Evolutionary conservation across 1,140 invertebrate genomes (phyloP), one percentile per base, ranked within the genome.

Genomic region (Drosophila punjabiensis): DNA sequence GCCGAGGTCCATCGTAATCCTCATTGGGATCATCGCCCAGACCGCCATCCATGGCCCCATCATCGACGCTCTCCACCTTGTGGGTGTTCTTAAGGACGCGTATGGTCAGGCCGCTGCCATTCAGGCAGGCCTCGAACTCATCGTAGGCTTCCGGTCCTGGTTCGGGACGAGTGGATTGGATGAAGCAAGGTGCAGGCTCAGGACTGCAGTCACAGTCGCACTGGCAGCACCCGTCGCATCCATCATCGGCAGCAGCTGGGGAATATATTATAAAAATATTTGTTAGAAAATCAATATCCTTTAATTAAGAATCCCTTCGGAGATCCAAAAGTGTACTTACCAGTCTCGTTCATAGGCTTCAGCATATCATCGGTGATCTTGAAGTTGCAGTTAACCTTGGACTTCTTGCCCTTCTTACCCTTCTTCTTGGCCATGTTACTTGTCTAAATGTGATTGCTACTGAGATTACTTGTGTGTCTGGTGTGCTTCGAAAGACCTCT

Each of bases 31-130:
- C 84, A 24, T 86, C 82, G 2, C 69, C 65, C 7, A 90, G 28
- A 16, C 65, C 56, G 11, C 20, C 6, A n/a, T 43, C 20, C 8
- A 32, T 30, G 0, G 65, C 10, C 1, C 89, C 92, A 69, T 93
- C 92, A 39, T 81, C 69, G 4, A 92, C 61, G 47, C 75, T 84
- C 59, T 93, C 79, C 43, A 93, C 92, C 55, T 83, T 79, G 61
- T 93, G 91, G n/a, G 87, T 92, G 28, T 93, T 83, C 77, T 93
- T 93, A 4, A 93, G 63, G 7, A 93, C 92, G 1, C 92, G 90
- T 35, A 93, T 93, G 30, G 89, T 84, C 33, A 93, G 64, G 1
- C 92, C 92, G 62, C 92, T 93, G 55, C 92, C 92, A 71, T 93
- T 93, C 0, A 93, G 75, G 14, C 92, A 91, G 11, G 92, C 92